Evolutionary conservation across 2,888 invertebrate species (phyloP), one percentile per base, ranked within the genome.

Genomic region (Anthophora plumipes): DNA sequence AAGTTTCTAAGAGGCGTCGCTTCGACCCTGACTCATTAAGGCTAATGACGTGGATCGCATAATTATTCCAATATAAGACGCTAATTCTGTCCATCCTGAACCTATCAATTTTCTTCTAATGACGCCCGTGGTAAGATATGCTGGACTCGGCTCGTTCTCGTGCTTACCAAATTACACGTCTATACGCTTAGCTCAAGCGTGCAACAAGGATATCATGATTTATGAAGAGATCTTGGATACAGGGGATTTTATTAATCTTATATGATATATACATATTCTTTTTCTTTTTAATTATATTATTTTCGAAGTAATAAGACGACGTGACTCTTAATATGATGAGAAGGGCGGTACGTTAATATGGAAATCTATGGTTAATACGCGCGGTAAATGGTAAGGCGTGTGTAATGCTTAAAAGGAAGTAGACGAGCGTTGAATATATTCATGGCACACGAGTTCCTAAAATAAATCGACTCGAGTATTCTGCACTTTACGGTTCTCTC

Each of bases 51-150:
- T 77, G 68, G 86, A 88, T 87, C 83, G 88, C 85, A 89, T 88
- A 89, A 89, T 91, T 89, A 90, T 89, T 89, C 84, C 84, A 89
- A 54, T 70, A 88, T 88, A 89, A 89, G 79, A n/a, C 85, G 77
- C 72, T 82, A 75, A 31, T 84, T 67, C 77, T 83, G 66, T 69
- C 74, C 60, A 69, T 63, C 25, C 20, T 74, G 73, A 89, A 91
- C 88, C 90, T 91, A 91, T 91, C 90, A 91, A 91, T 92, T 91
- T n/a, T 91, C 87, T 92, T 89, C 89, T 91, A 91, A 92, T 91
- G 91, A 88, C 85, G 85, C 81, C 73, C 70, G n/a, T n/a, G n/a
- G n/a, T n/a, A n/a, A n/a, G n/a, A n/a, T n/a, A n/a, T n/a, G n/a
- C n/a, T n/a, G n/a, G n/a, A 71, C 66, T 43, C 20, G 50, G 46